A percentile compares a stretch with the other conserved stretches of the same genome.
These are phyloP conservation scores for Noctua janthe DNA, from an alignment of 2,888 invertebrate species.

Conservation along the genomic window DNA sequence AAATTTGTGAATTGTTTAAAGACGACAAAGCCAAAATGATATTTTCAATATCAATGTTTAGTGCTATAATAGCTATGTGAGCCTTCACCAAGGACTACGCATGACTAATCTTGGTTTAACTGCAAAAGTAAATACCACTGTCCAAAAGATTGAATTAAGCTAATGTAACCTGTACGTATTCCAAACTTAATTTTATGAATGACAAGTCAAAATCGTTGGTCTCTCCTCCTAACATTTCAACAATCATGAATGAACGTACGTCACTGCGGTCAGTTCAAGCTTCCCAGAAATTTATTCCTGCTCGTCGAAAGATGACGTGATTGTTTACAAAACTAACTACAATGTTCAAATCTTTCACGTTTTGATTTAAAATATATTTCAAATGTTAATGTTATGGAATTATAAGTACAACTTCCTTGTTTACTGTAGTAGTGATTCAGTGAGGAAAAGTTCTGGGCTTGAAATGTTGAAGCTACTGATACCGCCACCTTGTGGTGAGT, in stretches of 20 bases:
- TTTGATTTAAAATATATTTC: neutral
- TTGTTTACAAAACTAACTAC: slow-evolving; percentile 31
- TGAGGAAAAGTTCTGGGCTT: neutral
- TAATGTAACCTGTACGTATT: neutral
- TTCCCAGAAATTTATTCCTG: slow-evolving; percentile 43
- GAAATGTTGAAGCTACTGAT: neutral
- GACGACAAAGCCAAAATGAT: too few relatives aligned
- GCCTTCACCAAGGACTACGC: neutral
- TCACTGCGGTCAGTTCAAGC: slow-evolving; percentile 46
- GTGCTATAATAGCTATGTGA: neutral
- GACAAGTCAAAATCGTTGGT: slow-evolving; percentile 5
- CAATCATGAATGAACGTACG: slow-evolving; percentile 48
- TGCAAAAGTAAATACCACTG: neutral
- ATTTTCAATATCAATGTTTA: neutral
- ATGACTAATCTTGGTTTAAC: neutral
- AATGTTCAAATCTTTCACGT: slow-evolving; percentile 5
- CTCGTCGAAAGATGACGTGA: slow-evolving; percentile 12
- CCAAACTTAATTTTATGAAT: neutral
- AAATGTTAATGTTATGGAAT: slow-evolving; percentile 1
- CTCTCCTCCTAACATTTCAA: neutral
- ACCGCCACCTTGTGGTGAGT: slow-evolving; percentile 67
- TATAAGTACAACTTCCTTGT: slow-evolving; percentile 25
- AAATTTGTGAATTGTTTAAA: too few relatives aligned
- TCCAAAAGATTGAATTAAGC: neutral
- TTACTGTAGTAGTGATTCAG: slow-evolving; percentile 16